Base-by-base conservation (phyloP, 23 tunicate species). In the Trididemnum nubilum region DNA sequence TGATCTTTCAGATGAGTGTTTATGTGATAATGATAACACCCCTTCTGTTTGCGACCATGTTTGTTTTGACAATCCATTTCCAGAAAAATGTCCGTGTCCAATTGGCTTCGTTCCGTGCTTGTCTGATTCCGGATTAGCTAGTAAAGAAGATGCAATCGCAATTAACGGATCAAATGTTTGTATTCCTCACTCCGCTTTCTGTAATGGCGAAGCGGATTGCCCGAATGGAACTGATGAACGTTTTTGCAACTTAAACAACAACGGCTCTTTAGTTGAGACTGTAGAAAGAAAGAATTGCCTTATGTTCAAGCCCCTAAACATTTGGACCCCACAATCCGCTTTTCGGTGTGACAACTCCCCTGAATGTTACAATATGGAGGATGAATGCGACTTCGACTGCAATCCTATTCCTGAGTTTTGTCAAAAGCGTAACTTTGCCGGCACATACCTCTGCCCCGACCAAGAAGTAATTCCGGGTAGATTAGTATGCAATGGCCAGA, bases 1-100 rank as follows among this genome's bases (percentile, higher is more conserved):
- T 2, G 97, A 91, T 74, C 65, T 91, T 0, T 91, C 97, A 21
- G 97, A 91, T 67, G 97, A 91, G 51, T 91, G 97, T 34, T 59
- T 91, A 1, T 91, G 97, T 35, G 65, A 81, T 0, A 72, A 81
- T 76, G 71, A 29, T 1, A 60, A 64, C 18, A 60, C 83, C 19
- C 71, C 82, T 18, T 22, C 18, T 0, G 71, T 80, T 30, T 90
- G 96, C 70, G 27, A 59, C 18, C 35, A 64, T 26, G 23, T 77
- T 2, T 85, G 86, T 51, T 91, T 91, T 33, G 37, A 50, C 54
- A 33, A 35, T 4, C 26, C 32, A 1, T 21, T 31, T 31, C 27
- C 36, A 22, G 72, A 33, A 25, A 22, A 34, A 4, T 67, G 83
- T 49, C 52, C 44, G n/a, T 85, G 96, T 72, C 77, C 65, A 34